Percentiles rank a stretch among this genome's conserved stretches.
Evolutionary conservation across 2,797 vertebrate genomes (phyloP).

Genomic region (Thamnophis elegans): DNA sequence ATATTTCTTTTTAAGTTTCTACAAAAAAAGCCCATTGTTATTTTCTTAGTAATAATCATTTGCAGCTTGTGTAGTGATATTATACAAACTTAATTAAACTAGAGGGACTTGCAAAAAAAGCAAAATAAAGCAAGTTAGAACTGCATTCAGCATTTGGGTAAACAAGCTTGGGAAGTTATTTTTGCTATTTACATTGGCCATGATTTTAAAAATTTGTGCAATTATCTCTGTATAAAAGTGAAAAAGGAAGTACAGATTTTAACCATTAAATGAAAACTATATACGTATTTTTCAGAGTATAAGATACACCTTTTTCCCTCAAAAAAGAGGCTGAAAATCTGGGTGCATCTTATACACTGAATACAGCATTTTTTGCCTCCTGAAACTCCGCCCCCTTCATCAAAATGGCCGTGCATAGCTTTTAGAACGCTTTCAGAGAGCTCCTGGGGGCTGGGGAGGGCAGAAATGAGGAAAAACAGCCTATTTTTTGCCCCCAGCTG

Average conservation of each 20-base stretch:
- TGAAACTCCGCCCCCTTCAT: too few species aligned
- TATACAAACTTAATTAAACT: constrained; percentile 27
- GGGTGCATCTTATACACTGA: too few species aligned
- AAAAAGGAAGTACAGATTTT: background rate
- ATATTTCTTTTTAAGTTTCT: constrained; percentile 8
- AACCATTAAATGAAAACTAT: background rate
- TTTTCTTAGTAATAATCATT: constrained; percentile 30
- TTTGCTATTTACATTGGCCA: constrained; percentile 11
- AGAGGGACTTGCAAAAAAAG: background rate
- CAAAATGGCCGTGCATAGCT: too few species aligned
- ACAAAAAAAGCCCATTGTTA: background rate
- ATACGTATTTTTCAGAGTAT: background rate
- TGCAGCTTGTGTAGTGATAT: constrained; percentile 15
- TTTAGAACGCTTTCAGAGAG: too few species aligned
- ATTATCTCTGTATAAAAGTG: background rate
- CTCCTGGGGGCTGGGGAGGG: too few species aligned
- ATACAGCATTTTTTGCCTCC: too few species aligned
- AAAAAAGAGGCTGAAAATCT: too few species aligned
- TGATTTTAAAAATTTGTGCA: background rate
- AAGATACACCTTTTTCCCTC: too few species aligned
- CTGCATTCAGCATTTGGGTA: constrained; percentile 3
- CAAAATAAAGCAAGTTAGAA: constrained; percentile 5
- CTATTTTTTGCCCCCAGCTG: too few species aligned
- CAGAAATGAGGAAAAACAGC: too few species aligned
- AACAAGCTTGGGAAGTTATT: constrained; percentile 3